phyloP scores from a whole-genome alignment of 1,140 invertebrate genomes.

The Plectrocnemia conspersa region DNA sequence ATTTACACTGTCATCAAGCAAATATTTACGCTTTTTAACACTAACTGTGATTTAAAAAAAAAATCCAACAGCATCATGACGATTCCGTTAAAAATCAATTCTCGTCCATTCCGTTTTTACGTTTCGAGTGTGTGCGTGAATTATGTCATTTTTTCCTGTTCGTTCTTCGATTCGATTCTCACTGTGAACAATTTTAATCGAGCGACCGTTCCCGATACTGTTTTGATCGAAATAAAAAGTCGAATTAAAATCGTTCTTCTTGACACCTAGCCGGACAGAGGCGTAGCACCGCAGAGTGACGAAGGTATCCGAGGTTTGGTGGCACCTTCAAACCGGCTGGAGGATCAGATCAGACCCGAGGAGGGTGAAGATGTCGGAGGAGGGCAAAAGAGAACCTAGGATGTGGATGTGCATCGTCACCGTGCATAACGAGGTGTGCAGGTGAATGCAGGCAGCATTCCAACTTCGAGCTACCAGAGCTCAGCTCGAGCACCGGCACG shows the following conservation, averaged over 20 bases:
- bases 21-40: too few species aligned
- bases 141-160: too few species aligned
- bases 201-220: too few species aligned
- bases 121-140: too few species aligned
- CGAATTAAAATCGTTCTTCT: background rate
- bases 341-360: background rate
- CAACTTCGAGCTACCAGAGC: conserved; percentile 8
- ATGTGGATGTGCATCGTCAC: conserved; percentile 30
- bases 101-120: too few species aligned
- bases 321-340: background rate
- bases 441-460: conserved; percentile 24
- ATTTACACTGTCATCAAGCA: too few species aligned
- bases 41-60: too few species aligned
- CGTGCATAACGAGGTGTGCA: conserved; percentile 34
- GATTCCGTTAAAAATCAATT: too few species aligned
- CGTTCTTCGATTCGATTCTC: too few species aligned
- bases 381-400: conserved; percentile 5
- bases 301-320: background rate
- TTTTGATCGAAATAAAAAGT: too few species aligned
- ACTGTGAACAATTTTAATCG: too few species aligned
- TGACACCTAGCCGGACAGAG: background rate
- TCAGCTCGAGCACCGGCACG: background rate
- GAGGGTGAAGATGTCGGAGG: background rate
- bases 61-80: too few species aligned
- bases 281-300: background rate